Evolutionary conservation across 2,888 invertebrate species (phyloP), one percentile per base, ranked within the genome.

Genomic region (Diarsia mendica): DNA sequence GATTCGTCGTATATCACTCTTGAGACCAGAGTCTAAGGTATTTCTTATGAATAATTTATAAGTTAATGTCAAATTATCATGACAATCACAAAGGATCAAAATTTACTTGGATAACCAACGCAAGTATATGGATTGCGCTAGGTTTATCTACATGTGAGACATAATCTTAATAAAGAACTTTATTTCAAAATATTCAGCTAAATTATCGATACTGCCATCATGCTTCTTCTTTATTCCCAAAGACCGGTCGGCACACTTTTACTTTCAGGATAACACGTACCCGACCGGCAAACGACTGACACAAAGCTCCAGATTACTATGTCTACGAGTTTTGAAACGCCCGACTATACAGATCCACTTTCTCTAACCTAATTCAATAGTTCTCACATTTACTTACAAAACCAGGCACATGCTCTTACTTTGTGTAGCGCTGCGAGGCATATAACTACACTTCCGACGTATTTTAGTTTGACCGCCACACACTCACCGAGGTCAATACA

Each of bases 401-500:
- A 49, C 44, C 44, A 49, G 28, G 28, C 15, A 39, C 33, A 49
- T 13, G 20, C 20, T 44, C 13, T 33, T 10, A 61, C 44, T 51
- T 51, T 20, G 28, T 44, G 44, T 49, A 55, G 72, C 39, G 13
- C 53, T 72, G 28, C 72, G 55, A 55, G 4, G 44, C 20, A 20
- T 44, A 63, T 10, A 39, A 39, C 48, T 33, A 65, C 53, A 66
- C 86, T 80, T 83, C 71, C 84, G 67, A 80, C 67, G 51, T 71
- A 81, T 73, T 84, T 71, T 51, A 53, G 39, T 71, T 77, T 81
- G 93, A 92, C 94, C 93, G 93, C 92, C 93, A 92, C 93, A 91
- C 90, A 91, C 90, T 87, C 86, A 69, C 83, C 95, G 94, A 96
- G 95, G 95, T 94, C 94, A 93, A 92, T 93, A 92, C 93, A 93